Conservation (phyloP, 2,113 vertebrate species). For the Dissostichus mawsoni region DNA sequence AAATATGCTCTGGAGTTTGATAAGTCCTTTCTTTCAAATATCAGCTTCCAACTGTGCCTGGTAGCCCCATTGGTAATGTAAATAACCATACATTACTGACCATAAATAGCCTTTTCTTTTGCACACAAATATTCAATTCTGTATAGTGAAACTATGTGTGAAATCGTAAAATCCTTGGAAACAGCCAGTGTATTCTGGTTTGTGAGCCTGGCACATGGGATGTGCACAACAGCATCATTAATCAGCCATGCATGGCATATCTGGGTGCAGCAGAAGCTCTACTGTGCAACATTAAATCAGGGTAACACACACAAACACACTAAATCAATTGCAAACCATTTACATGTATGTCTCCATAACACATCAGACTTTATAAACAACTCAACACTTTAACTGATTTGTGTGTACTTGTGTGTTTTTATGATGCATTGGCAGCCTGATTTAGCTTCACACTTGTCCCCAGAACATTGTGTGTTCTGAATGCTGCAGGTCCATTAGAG, state of each 20-base stretch:
- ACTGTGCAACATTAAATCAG: slow-evolving; percentile 38
- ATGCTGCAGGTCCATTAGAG: slow-evolving; percentile 47
- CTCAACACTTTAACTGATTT: not conserved
- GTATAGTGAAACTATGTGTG: slow-evolving; percentile 18
- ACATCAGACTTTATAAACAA: slow-evolving; percentile 20
- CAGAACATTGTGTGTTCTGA: slow-evolving; percentile 8
- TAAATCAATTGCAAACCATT: slow-evolving; percentile 16
- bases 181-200: slow-evolving; percentile 33
- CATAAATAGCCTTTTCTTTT: too few relatives aligned
- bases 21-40: slow-evolving; percentile 4
- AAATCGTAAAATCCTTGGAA: slow-evolving; percentile 30
- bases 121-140: not conserved
- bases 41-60: not conserved
- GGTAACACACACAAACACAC: slow-evolving; percentile 4
- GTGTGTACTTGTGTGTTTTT: not conserved
- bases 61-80: not conserved
- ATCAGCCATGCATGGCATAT: slow-evolving; percentile 64
- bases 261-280: slow-evolving; percentile 52
- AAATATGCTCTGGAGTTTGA: not conserved
- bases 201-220: slow-evolving; percentile 39
- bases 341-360: slow-evolving; percentile 1
- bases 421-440: not conserved
- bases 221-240: slow-evolving; percentile 51
- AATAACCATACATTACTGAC: not conserved
- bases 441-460: slow-evolving; percentile 2